Conservation (phyloP, 2,113 vertebrate genomes). For the Leptobrachium ailaonicum region DNA sequence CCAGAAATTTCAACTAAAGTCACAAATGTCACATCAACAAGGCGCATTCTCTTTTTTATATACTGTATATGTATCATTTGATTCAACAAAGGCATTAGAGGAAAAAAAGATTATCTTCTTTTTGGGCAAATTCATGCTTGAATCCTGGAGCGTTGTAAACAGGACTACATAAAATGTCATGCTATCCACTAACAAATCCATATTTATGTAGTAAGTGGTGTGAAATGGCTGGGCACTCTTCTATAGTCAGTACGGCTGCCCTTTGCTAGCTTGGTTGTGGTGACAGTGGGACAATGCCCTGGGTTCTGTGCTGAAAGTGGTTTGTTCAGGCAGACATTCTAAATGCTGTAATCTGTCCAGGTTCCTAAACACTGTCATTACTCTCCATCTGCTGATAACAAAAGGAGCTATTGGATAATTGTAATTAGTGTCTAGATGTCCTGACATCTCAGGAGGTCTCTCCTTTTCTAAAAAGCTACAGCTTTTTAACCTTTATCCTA, state of each 20-base stretch:
- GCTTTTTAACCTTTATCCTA: not conserved
- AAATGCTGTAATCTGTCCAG: conserved; percentile 49
- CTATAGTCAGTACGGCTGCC: not conserved
- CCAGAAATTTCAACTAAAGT: too few relatives aligned
- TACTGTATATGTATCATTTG: too few relatives aligned
- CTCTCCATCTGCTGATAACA: conserved; percentile 45
- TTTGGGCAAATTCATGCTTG: too few relatives aligned
- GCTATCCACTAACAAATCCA: too few relatives aligned
- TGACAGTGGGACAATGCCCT: conserved; percentile 28
- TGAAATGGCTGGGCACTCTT: not conserved
- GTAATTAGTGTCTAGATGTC: conserved; percentile 47
- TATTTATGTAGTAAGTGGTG: too few relatives aligned
- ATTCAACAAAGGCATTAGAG: too few relatives aligned
- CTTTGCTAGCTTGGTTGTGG: conserved; percentile 14
- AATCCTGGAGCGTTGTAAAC: too few relatives aligned
- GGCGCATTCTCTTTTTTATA: too few relatives aligned
- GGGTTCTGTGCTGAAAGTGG: conserved; percentile 26
- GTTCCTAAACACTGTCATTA: conserved; percentile 47
- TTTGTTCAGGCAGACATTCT: conserved; percentile 43
- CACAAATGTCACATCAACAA: too few relatives aligned
- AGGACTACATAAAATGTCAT: too few relatives aligned
- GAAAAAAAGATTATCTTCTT: too few relatives aligned
- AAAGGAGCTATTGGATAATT: conserved; percentile 44
- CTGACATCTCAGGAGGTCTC: conserved; percentile 41
- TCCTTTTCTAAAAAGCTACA: not conserved